phyloP scores from a whole-genome alignment of 2,888 invertebrate genomes.

The Pachliopta kotzebuea region DNA sequence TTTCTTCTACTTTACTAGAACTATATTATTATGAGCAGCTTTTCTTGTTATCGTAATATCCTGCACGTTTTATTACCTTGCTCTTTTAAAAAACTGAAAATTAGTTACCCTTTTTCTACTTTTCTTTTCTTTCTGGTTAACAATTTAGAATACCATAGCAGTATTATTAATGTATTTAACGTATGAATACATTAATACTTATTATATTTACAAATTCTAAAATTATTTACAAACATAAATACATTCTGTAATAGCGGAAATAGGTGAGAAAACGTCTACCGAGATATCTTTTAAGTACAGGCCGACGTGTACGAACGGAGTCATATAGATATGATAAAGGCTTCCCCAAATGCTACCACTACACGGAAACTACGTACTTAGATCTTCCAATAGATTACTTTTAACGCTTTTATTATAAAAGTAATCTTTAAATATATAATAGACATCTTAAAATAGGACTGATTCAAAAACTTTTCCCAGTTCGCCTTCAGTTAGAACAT shows the following conservation, averaged over 20 bases:
- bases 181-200: not conserved
- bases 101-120: too few relatives aligned
- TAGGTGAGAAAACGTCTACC: not conserved
- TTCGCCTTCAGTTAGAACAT: too few relatives aligned
- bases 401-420: not conserved
- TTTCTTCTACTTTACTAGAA: too few relatives aligned
- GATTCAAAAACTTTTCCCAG: too few relatives aligned
- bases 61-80: too few relatives aligned
- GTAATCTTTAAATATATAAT: not conserved
- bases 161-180: too few relatives aligned
- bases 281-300: not conserved
- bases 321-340: conserved; percentile 1
- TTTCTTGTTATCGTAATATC: too few relatives aligned
- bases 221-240: not conserved
- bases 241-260: conserved; percentile 6
- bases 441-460: too few relatives aligned
- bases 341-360: not conserved
- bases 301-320: not conserved
- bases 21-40: too few relatives aligned
- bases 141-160: too few relatives aligned
- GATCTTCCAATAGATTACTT: not conserved
- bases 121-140: too few relatives aligned
- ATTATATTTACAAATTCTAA: not conserved
- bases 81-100: too few relatives aligned
- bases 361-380: not conserved